Base-by-base conservation (phyloP, 2,113 vertebrate genomes). In the Pseudopipra pipra region DNA sequence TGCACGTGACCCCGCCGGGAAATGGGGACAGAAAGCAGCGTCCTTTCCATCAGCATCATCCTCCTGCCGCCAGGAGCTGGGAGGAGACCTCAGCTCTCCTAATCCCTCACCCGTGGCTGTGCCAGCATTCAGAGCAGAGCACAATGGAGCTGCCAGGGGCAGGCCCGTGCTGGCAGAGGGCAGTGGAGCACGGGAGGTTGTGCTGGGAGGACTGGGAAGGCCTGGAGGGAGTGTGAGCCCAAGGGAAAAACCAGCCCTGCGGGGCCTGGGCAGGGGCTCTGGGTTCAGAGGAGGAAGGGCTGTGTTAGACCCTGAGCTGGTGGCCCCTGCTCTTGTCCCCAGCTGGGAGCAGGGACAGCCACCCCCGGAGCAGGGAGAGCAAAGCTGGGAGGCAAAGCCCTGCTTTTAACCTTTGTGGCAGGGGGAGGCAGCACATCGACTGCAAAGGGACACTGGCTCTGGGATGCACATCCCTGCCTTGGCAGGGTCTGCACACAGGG, bases 401-500 rank as follows among this genome's bases (percentile, higher is more conserved):
- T 58, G 0, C 2, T 51, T 49, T 55, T 13, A 78, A 15, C 27
- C 18, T 41, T 63, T 63, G 30, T 21, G 21, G 4, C 17, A 2
- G 2, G 28, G 23, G 59, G 37, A 41, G 56, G 19, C 8, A 7
- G n/a, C 15, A 11, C 3, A 2, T 14, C 5, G 1, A 5, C 35
- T 9, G 18, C 16, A 21, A 18, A 44, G 15, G 23, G 6, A 1
- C 6, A 3, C 33, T 27, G 2, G 14, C 47, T 22, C 37, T 37
- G 37, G 28, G 5, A 21, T 1, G 2, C 1, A 1, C 5, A 0
- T 7, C 66, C 20, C 41, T 33, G 21, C 46, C 52, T 27, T 25
- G 2, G 3, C 16, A 6, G 92, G 24, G n/a, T 37, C n/a, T 37
- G 61, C 8, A 14, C 30, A 4, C 33, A 2, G 0, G 5, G 33